Evolutionary conservation across 1,140 invertebrate species (phyloP), one percentile per base, ranked within the genome.

Genomic region (Eupristina koningsbergeri): DNA sequence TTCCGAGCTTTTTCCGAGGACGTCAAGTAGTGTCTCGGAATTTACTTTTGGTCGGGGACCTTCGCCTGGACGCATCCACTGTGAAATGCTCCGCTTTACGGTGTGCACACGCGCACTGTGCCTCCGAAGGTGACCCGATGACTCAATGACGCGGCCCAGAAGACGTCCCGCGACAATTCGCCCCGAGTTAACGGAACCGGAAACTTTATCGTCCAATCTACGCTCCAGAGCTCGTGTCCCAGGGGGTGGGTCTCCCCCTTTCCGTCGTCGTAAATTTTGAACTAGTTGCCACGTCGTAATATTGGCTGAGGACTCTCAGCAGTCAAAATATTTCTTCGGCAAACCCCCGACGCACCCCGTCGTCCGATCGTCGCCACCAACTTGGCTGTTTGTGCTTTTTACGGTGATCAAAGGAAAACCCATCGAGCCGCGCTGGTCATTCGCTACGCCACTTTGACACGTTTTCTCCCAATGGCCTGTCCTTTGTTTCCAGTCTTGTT

Each of bases 51-150:
- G 36, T 71, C 67, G 67, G 26, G 67, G 41, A 6, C 36, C 67
- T n/a, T 36, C 36, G 22, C 5, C 26, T 22, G 53, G 5, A 5
- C 36, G 36, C 67, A 71, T 71, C 67, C 29, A 36, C 36, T 71
- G 67, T 71, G 67, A 71, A 71, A 71, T 71, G 67, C 29, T 36
- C 19, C 67, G 67, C 22, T n/a, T 71, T 69, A 34, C 67, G 36
- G 67, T 71, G 34, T 13, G 53, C 53, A 50, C 47, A 50, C 47
- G 47, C 47, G 47, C 47, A 50, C 47, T 50, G 7, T 17, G 47
- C 5, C 26, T 58, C 3, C 53, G 53, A 58, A 22, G 53, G 11
- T 53, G 50, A 53, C 9, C 6, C 11, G 50, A 53, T 8, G 2
- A 17, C 50, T 3, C n/a, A n/a, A n/a, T n/a, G n/a, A n/a, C n/a